These are phyloP conservation scores for Anaspis maculata DNA, from an alignment of 2,888 invertebrate species.

Conservation along the genomic window DNA sequence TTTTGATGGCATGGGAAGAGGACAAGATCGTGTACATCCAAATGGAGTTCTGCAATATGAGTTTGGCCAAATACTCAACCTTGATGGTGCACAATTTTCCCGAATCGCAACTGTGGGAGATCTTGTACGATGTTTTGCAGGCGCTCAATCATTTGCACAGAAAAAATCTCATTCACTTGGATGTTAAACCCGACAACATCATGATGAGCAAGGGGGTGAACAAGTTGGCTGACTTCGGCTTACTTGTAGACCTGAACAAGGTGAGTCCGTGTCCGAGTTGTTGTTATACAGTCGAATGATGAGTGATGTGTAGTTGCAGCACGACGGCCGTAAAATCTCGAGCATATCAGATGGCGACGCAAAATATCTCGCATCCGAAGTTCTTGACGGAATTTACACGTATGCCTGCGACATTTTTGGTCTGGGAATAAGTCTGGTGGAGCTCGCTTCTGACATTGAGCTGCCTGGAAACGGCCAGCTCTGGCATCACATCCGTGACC, in stretches of 20 bases:
- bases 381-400: constrained; percentile 52
- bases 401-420: constrained; percentile 69
- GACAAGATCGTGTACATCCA: constrained; percentile 57
- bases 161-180: constrained; percentile 60
- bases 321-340: constrained; percentile 32
- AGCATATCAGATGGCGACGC: constrained; percentile 63
- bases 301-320: constrained; percentile 30
- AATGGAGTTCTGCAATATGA: constrained; percentile 60
- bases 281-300: constrained; percentile 1
- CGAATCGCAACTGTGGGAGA: constrained; percentile 57
- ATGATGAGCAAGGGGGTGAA: constrained; percentile 57
- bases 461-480: constrained; percentile 58
- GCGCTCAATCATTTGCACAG: constrained; percentile 62
- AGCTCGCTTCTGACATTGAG: constrained; percentile 61
- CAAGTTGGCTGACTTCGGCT: constrained; percentile 69
- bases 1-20: constrained; percentile 68
- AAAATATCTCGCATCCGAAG: constrained; percentile 66
- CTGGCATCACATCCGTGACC: constrained; percentile 49
- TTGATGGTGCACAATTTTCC: constrained; percentile 48
- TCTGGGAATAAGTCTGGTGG: constrained; percentile 63
- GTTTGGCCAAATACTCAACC: constrained; percentile 49
- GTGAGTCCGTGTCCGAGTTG: constrained; percentile 23
- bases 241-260: constrained; percentile 55
- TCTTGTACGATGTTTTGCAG: constrained; percentile 54
- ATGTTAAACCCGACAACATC: constrained; percentile 72